phyloP scores from a whole-genome alignment of 1,140 invertebrate genomes.

The Hormaphis cornu region DNA sequence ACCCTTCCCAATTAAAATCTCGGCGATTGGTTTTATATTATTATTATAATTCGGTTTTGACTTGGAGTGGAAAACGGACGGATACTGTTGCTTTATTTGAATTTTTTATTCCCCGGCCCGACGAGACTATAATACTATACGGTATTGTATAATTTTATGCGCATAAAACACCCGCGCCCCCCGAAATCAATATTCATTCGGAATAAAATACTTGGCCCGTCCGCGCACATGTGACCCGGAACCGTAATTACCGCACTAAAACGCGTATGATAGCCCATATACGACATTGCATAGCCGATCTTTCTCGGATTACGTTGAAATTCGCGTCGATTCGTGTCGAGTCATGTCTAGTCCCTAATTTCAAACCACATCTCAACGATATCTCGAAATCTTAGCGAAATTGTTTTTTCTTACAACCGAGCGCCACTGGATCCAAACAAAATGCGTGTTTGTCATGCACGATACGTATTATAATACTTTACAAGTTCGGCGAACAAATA shows the following conservation, averaged over 20 bases:
- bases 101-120: neutral
- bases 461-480: no score
- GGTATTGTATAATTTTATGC: neutral
- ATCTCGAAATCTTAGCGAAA: no score
- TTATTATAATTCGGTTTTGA: constrained; percentile 27
- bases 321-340: no score
- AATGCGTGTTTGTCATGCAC: no score
- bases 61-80: neutral
- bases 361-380: no score
- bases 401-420: no score
- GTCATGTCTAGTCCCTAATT: no score
- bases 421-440: no score
- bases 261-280: neutral
- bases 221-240: constrained; percentile 17
- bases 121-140: neutral
- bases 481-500: no score
- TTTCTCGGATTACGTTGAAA: neutral
- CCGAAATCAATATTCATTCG: neutral
- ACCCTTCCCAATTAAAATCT: constrained; percentile 32
- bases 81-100: neutral
- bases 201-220: neutral
- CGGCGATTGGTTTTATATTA: constrained; percentile 30
- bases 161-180: neutral
- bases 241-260: neutral
- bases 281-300: no score